Conservation (phyloP, 2,797 vertebrate genomes). For the Eptatretus atami region DNA sequence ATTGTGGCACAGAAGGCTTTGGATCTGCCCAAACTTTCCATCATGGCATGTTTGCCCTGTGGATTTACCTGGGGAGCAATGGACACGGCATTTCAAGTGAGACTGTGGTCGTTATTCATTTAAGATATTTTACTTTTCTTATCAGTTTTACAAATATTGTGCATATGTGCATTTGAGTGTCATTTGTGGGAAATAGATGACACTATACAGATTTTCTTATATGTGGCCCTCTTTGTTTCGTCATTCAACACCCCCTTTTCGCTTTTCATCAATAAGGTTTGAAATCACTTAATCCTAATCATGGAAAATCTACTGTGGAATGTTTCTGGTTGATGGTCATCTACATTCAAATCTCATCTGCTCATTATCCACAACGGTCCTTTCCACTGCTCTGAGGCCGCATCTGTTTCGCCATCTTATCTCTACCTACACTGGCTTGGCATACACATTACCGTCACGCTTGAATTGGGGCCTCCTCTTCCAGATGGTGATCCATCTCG, state of each 20-base stretch:
- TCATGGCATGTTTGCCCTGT: slow-evolving; percentile 38
- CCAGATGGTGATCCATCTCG: slow-evolving; percentile 28
- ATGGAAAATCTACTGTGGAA: slow-evolving; percentile 61
- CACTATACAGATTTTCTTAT: too few relatives aligned
- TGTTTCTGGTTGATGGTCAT: slow-evolving; percentile 30
- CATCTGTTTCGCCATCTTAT: too few relatives aligned
- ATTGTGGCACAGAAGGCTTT: slow-evolving; percentile 48
- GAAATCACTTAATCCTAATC: slow-evolving; percentile 18
- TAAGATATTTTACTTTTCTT: too few relatives aligned
- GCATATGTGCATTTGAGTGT: too few relatives aligned
- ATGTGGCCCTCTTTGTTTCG: too few relatives aligned
- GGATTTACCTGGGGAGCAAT: slow-evolving; percentile 66
- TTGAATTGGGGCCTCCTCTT: slow-evolving; percentile 67
- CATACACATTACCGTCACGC: slow-evolving; percentile 50
- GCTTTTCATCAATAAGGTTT: too few relatives aligned
- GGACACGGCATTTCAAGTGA: slow-evolving; percentile 51
- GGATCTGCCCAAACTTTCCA: slow-evolving; percentile 15
- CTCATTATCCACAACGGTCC: too few relatives aligned
- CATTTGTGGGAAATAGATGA: too few relatives aligned
- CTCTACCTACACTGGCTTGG: slow-evolving; percentile 22
- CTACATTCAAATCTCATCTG: slow-evolving; percentile 27
- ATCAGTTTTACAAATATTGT: too few relatives aligned
- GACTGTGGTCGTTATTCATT: slow-evolving; percentile 4
- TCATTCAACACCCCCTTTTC: too few relatives aligned
- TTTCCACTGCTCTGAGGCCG: too few relatives aligned